Conservation (phyloP, 2,888 invertebrate species). For the Zaprionus bogoriensis region DNA sequence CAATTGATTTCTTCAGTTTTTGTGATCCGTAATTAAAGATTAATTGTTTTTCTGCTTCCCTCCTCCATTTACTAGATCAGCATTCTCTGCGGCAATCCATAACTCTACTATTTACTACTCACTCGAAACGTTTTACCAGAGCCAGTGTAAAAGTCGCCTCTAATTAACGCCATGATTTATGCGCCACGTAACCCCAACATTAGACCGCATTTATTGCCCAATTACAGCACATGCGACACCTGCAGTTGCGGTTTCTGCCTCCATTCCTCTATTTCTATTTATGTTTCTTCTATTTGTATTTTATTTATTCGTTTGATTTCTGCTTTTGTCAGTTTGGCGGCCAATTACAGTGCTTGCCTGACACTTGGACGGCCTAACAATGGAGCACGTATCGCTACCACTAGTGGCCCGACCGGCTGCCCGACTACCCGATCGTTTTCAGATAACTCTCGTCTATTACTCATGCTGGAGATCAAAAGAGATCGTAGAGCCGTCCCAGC, state of each 20-base stretch:
- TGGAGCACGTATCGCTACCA: slow-evolving; percentile 14
- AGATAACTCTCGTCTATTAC: slow-evolving; percentile 23
- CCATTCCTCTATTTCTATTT: slow-evolving; percentile 8
- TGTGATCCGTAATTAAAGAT: no score
- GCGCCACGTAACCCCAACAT: slow-evolving; percentile 38
- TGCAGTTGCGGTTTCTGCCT: slow-evolving; percentile 18
- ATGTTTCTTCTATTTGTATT: slow-evolving; percentile 7
- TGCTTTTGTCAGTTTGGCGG: slow-evolving; percentile 22
- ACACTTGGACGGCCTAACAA: slow-evolving; percentile 43
- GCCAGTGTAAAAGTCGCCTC: slow-evolving; percentile 7
- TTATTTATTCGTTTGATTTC: slow-evolving; percentile 27
- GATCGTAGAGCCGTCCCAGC: slow-evolving; percentile 9
- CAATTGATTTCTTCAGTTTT: no score
- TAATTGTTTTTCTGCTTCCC: neutral
- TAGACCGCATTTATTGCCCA: slow-evolving; percentile 46
- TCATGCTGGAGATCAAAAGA: slow-evolving; percentile 14
- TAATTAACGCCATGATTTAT: slow-evolving; percentile 39
- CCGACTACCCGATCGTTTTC: slow-evolving; percentile 21
- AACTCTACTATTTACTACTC: neutral
- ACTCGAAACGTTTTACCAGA: slow-evolving; percentile 9
- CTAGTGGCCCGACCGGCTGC: neutral
- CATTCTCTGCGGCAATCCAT: neutral
- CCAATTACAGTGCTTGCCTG: slow-evolving; percentile 37
- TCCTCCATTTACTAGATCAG: no score
- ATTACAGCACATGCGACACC: slow-evolving; percentile 47